These are phyloP conservation scores for Planococcus citri DNA, from an alignment of 1,140 invertebrate species.

Conservation along the genomic window DNA sequence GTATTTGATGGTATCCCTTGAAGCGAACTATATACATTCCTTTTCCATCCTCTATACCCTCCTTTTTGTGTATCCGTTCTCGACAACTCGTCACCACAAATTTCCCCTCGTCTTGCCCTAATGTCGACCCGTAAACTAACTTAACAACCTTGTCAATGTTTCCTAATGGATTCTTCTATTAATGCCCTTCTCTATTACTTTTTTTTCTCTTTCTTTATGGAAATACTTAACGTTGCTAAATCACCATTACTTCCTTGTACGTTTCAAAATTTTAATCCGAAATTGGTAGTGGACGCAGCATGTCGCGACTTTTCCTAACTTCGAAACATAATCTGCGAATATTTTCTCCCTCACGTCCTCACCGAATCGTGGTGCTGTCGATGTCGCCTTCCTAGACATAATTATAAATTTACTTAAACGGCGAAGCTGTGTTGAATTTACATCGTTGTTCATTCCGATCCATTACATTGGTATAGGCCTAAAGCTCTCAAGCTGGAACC, in stretches of 20 bases:
- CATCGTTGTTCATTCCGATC: too few species aligned
- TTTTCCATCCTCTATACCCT: neutral
- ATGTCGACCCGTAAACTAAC: neutral
- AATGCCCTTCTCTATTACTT: neutral
- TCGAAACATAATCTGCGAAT: too few species aligned
- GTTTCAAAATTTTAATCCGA: too few species aligned
- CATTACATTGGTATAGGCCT: too few species aligned
- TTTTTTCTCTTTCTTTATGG: neutral
- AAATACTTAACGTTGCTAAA: neutral
- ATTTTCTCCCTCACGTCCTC: too few species aligned
- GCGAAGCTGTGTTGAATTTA: too few species aligned
- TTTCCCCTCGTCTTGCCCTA: neutral
- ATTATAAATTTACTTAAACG: too few species aligned
- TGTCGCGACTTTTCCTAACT: too few species aligned
- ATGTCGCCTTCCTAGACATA: too few species aligned
- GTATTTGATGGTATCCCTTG: neutral
- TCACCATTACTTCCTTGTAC: neutral
- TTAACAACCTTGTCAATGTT: constrained; percentile 7
- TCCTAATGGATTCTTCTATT: constrained; percentile 7
- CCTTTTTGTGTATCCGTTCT: neutral
- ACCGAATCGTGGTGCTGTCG: too few species aligned
- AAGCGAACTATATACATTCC: neutral
- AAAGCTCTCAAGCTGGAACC: too few species aligned
- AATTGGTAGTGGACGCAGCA: too few species aligned
- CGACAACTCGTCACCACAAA: constrained; percentile 5